Conservation (phyloP, 2,888 invertebrate genomes). For the Nebria salina region DNA sequence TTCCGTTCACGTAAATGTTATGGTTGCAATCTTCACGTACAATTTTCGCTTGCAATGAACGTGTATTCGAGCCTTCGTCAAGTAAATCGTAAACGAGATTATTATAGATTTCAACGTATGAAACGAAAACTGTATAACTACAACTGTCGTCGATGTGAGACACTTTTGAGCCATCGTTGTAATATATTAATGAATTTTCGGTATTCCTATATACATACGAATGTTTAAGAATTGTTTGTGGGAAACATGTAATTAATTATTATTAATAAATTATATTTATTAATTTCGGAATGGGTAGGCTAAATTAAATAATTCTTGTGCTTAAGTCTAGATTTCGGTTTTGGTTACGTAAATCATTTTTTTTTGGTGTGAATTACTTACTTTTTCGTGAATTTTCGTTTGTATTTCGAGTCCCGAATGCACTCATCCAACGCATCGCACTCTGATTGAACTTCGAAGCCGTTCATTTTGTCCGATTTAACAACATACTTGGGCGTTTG, state of each 20-base stretch:
- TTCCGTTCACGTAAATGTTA: slow-evolving; percentile 95
- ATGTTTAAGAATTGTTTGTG: background rate
- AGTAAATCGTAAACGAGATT: slow-evolving; percentile 95
- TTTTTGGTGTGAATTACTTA: background rate
- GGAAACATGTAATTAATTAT: background rate
- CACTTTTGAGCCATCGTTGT: slow-evolving; percentile 24
- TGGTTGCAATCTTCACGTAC: slow-evolving; percentile 86
- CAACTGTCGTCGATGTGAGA: slow-evolving; percentile 22
- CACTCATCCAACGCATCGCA: slow-evolving; percentile 85
- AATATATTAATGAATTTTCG: slow-evolving; percentile 3
- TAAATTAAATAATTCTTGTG: no score
- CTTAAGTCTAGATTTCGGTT: no score
- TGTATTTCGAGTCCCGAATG: slow-evolving; percentile 51
- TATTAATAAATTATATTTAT: background rate
- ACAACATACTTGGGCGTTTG: slow-evolving; percentile 92
- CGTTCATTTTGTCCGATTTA: slow-evolving; percentile 93
- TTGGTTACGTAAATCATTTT: no score
- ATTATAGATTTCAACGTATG: slow-evolving; percentile 96
- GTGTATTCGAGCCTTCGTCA: slow-evolving; percentile 75
- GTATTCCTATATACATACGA: background rate
- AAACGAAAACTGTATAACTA: slow-evolving; percentile 86
- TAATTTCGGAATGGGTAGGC: no score
- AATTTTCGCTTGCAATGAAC: slow-evolving; percentile 85
- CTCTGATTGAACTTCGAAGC: slow-evolving; percentile 90
- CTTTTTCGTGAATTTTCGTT: slow-evolving; percentile 50